Base-by-base conservation (phyloP, 2,797 vertebrate species). In the Pelobates cultripes region DNA sequence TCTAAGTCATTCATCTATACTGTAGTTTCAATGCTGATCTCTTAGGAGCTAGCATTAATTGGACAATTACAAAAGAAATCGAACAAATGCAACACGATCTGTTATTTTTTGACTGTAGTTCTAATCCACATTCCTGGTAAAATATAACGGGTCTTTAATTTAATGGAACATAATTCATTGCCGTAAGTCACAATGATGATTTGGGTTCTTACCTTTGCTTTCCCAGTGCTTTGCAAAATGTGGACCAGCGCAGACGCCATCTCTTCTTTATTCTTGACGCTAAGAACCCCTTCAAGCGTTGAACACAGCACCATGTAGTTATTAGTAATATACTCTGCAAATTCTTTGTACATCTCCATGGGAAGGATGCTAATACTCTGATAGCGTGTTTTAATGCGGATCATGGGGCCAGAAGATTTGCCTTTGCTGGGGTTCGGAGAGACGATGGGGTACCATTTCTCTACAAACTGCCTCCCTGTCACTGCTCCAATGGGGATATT, bases 311-410 rank as follows among this genome's bases (percentile, higher is more conserved):
- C 95, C 96, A 98, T 95, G 92, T 99, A 99, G 88, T 97, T 97
- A 91, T 98, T 99, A 80, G 98, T 99, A 92, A 96, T 97, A 91
- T 98, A 99, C 89, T 99, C 98, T 0, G 98, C 98, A 66, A 99
- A 99, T 92, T 99, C 98, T 86, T 99, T 99, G 92, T 99, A 99
- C 95, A 97, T 95, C 93, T 99, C 98, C 97, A 99, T 99, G 86
- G 98, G 98, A 40, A 99, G 95, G 82, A 99, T 99, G 94, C 90
- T 98, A 94, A 99, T 95, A 78, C 95, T 98, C 91, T 99, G 98
- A 91, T 99, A 99, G 82, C 98, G 97, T 0, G 97, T 94, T 85
- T 99, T 99, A 91, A 99, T 97, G 75, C 98, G 93, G 85, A 99
- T 96, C 97, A 98, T 98, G 66, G 98, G 97, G 6, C 96, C 97